phyloP scores from a whole-genome alignment of 2,888 invertebrate genomes.

The Drosophila pegasa region DNA sequence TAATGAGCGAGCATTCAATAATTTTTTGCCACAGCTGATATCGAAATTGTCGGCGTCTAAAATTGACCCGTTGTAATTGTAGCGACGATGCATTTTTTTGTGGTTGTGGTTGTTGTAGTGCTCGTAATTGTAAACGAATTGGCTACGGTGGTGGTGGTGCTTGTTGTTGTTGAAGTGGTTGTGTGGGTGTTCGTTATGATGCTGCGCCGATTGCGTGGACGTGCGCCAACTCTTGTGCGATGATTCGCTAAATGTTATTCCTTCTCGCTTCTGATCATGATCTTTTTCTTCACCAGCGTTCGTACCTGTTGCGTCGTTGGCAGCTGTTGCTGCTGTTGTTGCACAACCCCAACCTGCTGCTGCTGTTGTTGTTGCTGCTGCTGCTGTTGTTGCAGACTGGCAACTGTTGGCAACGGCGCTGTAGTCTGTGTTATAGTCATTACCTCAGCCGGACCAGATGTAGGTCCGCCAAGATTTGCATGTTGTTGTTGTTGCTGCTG shows the following conservation, averaged over 20 bases:
- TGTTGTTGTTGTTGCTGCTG: constrained; percentile 50
- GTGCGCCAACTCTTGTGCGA: constrained; percentile 43
- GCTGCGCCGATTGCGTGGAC: constrained; percentile 62
- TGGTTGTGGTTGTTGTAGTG: constrained; percentile 30
- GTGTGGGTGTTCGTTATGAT: constrained; percentile 50
- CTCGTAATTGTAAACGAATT: constrained; percentile 44
- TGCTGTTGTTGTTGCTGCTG: constrained; percentile 61
- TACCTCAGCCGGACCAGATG: constrained; percentile 78
- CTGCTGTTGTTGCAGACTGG: constrained; percentile 73
- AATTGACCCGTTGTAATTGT: constrained; percentile 39
- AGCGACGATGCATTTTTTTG: constrained; percentile 52
- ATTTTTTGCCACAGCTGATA: constrained; percentile 28
- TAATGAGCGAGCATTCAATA: constrained; percentile 30
- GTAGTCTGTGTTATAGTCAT: constrained; percentile 82
- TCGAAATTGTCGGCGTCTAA: constrained; percentile 35
- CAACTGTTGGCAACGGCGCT: constrained; percentile 57
- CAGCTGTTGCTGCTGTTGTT: constrained; percentile 44
- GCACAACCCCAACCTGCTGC: constrained; percentile 26
- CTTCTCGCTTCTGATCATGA: constrained; percentile 84
- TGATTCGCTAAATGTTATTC: constrained; percentile 78
- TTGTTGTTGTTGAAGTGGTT: constrained; percentile 10
- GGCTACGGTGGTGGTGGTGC: constrained; percentile 34
- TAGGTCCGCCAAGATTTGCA: constrained; percentile 57
- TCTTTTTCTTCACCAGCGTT: constrained; percentile 85
- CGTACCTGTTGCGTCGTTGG: constrained; percentile 84